Conservation (phyloP, 2,888 invertebrate species). For the Lithophane leautieri region DNA sequence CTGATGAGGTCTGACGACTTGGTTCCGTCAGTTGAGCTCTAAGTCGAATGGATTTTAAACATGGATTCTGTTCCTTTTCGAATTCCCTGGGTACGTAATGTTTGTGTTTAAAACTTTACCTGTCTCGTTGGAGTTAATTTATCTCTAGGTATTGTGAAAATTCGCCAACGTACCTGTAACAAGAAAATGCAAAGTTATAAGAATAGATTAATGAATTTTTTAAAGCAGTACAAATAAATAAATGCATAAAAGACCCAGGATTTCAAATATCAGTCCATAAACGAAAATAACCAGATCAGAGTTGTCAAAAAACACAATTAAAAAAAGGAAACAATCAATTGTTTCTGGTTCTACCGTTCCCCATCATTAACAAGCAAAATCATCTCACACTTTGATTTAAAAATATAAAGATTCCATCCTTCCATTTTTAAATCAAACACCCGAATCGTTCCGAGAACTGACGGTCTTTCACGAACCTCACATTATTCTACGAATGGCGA, state of each 20-base stretch:
- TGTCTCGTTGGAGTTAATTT: conserved; percentile 1
- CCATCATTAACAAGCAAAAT: conserved; percentile 64
- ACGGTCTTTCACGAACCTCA: conserved; percentile 58
- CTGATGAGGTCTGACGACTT: conserved; percentile 44
- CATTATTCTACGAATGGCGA: conserved; percentile 58
- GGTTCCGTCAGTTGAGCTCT: conserved; percentile 35
- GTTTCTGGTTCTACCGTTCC: conserved; percentile 52
- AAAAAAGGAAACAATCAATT: conserved; percentile 56
- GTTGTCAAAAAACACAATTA: conserved; percentile 21
- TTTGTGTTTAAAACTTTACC: conserved; percentile 30
- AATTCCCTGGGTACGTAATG: neutral
- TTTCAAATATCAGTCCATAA: neutral
- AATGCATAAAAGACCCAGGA: neutral
- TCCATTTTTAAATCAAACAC: conserved; percentile 68
- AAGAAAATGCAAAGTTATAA: conserved; percentile 46
- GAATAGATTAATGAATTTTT: neutral
- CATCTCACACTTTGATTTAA: conserved; percentile 67
- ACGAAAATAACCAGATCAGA: conserved; percentile 25
- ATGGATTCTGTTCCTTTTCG: neutral
- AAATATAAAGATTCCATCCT: conserved; percentile 63
- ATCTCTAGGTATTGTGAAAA: neutral
- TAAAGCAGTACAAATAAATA: neutral
- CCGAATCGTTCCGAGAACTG: conserved; percentile 65
- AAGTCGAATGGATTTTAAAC: neutral
- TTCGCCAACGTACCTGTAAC: conserved; percentile 73